Evolutionary conservation across 1,140 invertebrate genomes (phyloP).

Genomic region (Oryzaephilus surinamensis): DNA sequence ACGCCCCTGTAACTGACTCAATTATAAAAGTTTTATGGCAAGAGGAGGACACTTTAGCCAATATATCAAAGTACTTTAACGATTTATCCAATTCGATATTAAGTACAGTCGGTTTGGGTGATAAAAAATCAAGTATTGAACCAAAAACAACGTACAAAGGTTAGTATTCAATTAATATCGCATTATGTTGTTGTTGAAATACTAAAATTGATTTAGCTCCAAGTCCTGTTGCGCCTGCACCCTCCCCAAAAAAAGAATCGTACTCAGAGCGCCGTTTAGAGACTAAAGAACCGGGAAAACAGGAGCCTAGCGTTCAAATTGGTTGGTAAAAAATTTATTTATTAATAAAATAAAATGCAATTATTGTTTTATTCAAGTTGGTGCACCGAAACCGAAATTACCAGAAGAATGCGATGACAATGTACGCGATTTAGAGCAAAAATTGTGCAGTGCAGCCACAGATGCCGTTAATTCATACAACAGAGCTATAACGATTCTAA

Average conservation of each 20-base stretch:
- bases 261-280: background rate
- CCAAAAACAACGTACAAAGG: background rate
- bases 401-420: slow-evolving; percentile 32
- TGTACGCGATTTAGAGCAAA: slow-evolving; percentile 45
- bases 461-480: slow-evolving; percentile 47
- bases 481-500: slow-evolving; percentile 41
- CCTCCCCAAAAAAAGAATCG: too few relatives aligned
- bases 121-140: background rate
- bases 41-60: slow-evolving; percentile 49
- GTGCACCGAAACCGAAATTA: slow-evolving; percentile 15
- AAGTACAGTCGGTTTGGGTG: slow-evolving; percentile 1
- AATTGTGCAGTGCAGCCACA: slow-evolving; percentile 40
- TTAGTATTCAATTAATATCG: too few relatives aligned
- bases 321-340: background rate
- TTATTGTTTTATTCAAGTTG: slow-evolving; percentile 15
- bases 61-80: slow-evolving; percentile 15
- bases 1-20: slow-evolving; percentile 54
- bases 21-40: slow-evolving; percentile 55
- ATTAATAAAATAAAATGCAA: background rate
- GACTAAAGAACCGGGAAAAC: background rate
- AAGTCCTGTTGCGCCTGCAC: too few relatives aligned
- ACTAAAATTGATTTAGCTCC: too few relatives aligned
- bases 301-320: background rate
- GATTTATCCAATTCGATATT: background rate
- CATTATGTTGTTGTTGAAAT: too few relatives aligned